Evolutionary conservation across 2,888 invertebrate genomes (phyloP).

Genomic region (Xanthorhoe spadicearia): DNA sequence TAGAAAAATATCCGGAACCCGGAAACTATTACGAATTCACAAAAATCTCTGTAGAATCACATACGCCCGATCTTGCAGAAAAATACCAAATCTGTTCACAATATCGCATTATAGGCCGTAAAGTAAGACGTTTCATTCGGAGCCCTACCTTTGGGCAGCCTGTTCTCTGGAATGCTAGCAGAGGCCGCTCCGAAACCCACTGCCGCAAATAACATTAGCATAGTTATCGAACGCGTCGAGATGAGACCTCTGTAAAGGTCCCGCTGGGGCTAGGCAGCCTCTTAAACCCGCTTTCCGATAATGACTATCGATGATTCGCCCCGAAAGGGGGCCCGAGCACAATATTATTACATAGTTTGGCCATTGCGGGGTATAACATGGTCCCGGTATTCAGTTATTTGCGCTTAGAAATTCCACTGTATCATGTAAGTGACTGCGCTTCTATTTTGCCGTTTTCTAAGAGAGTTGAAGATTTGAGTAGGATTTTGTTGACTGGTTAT

Average conservation of each 20-base stretch:
- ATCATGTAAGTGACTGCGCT: conserved; percentile 36
- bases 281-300: conserved; percentile 83
- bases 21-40: conserved; percentile 39
- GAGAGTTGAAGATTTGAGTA: neutral
- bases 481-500: conserved; percentile 1
- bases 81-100: conserved; percentile 61
- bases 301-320: conserved; percentile 84
- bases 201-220: conserved; percentile 84
- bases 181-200: conserved; percentile 76
- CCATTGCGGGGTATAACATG: conserved; percentile 76
- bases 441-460: conserved; percentile 11
- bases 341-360: conserved; percentile 81
- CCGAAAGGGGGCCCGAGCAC: conserved; percentile 75
- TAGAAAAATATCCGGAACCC: conserved; percentile 34
- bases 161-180: conserved; percentile 67
- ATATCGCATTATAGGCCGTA: conserved; percentile 58
- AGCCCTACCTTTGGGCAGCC: conserved; percentile 61
- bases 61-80: conserved; percentile 48
- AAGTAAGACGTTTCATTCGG: conserved; percentile 65
- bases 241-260: conserved; percentile 82
- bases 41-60: conserved; percentile 46
- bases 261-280: conserved; percentile 77
- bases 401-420: conserved; percentile 58
- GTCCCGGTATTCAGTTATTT: conserved; percentile 71
- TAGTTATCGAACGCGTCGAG: conserved; percentile 82